phyloP scores from a whole-genome alignment of 2,797 vertebrate genomes.

The Chloroceryle inda region DNA sequence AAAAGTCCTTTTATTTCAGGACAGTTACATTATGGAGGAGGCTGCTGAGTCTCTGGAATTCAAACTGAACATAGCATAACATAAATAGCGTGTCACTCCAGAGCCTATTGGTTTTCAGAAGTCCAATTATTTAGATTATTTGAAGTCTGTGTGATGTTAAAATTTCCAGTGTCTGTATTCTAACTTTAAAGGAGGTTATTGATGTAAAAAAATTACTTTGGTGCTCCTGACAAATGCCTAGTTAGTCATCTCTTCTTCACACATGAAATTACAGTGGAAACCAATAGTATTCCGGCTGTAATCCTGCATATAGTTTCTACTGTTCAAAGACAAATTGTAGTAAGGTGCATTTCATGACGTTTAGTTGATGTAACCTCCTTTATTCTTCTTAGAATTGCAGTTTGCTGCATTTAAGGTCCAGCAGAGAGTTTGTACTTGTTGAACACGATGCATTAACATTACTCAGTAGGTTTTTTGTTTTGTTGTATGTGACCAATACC shows the following conservation, averaged over 20 bases:
- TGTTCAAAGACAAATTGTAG: background rate
- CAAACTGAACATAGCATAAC: background rate
- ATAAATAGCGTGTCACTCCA: background rate
- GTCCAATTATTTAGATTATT: constrained; percentile 14
- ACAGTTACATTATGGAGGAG: constrained; percentile 52
- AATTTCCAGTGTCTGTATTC: background rate
- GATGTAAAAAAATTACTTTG: background rate
- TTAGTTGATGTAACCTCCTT: background rate
- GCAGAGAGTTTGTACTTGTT: background rate
- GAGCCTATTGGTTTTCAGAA: background rate
- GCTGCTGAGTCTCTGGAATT: constrained; percentile 47
- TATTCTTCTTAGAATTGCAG: background rate
- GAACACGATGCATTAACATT: background rate
- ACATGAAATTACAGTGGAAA: background rate
- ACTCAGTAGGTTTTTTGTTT: background rate
- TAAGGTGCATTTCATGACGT: background rate
- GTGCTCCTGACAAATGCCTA: background rate
- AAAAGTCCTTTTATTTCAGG: constrained; percentile 23
- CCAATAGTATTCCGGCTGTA: background rate
- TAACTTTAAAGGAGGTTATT: background rate
- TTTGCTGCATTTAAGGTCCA: background rate
- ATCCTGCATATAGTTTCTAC: background rate
- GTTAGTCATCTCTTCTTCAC: background rate
- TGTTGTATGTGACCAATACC: background rate
- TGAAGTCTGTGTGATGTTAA: background rate